Evolutionary conservation across 2,113 vertebrate genomes (phyloP), one percentile per base, ranked within the genome.

Genomic region (Electrona antarctica): DNA sequence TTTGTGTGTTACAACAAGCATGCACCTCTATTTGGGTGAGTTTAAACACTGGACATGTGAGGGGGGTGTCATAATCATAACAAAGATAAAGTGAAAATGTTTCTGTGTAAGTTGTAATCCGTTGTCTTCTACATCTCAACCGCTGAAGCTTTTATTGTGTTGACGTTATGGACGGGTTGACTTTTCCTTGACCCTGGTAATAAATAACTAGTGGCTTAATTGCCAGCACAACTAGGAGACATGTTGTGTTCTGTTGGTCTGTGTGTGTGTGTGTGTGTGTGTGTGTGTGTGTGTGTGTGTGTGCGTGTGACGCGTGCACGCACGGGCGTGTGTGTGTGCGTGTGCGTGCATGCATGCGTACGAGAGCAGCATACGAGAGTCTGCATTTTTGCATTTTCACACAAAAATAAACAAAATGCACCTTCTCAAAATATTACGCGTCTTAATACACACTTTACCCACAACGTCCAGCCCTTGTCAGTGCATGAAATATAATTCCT

Each of bases 31-130:
- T 60, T 1, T 13, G 80, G 78, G 83, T 71, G 83, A 56, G 76
- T 29, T 41, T n/a, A 6, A 48, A 56, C 62, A 78, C 0, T 79
- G 65, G 78, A 81, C 82, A 87, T 87, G 74, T 80, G 78, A 67
- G 64, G 61, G 68, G 70, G 63, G 52, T 13, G 60, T n/a, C 10
- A 71, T 57, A 52, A 70, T n/a, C 10, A 71, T 57, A 52, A 70
- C 21, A 69, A 59, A 56, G 13, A 74, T 67, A 7, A 69, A 61
- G 4, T 13, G 52, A 47, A 15, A 2, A 56, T 47, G 9, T 59
- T n/a, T 41, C 29, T 7, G 10, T 57, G 58, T 69, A 80, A 72
- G 14, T 12, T 46, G 14, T 59, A 7, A 46, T 60, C 45, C 45
- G 11, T 64, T 15, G 2, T 60, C 13, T 77, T 62, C 29, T 29